These are phyloP conservation scores for Oreochromis tanganicae DNA, from an alignment of 2,113 vertebrate genomes.

Conservation along the genomic window DNA sequence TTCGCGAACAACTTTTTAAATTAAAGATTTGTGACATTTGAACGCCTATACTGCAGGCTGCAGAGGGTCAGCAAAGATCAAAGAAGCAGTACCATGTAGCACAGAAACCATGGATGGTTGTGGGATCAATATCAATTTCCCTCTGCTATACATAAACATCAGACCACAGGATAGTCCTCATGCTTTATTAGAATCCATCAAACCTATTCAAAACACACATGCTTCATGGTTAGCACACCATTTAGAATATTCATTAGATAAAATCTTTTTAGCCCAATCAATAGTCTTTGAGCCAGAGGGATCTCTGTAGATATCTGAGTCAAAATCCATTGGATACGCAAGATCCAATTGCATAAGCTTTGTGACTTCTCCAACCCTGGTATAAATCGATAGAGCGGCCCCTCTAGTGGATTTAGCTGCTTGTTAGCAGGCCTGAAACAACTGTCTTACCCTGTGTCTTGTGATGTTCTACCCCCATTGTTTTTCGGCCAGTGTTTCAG, in stretches of 20 bases:
- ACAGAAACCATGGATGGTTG: neutral
- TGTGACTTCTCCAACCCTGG: constrained; percentile 24
- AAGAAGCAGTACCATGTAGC: neutral
- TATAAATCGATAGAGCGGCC: constrained; percentile 41
- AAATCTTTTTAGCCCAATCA: constrained; percentile 36
- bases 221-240: constrained; percentile 20
- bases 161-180: constrained; percentile 39
- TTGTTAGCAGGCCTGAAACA: constrained; percentile 61
- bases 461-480: constrained; percentile 12
- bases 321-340: constrained; percentile 52
- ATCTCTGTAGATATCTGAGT: constrained; percentile 42
- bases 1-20: constrained; percentile 11
- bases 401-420: constrained; percentile 54
- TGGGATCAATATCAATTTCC: constrained; percentile 42
- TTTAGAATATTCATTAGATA: constrained; percentile 64
- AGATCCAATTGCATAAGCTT: constrained; percentile 54
- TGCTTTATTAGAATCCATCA: constrained; percentile 53
- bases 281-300: constrained; percentile 39
- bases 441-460: constrained; percentile 27
- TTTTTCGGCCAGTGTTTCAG: constrained; percentile 1
- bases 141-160: constrained; percentile 51
- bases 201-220: constrained; percentile 34
- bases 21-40: constrained; percentile 31
- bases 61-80: neutral
- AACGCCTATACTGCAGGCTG: neutral